phyloP scores from a whole-genome alignment of 2,888 invertebrate species.

The Dichetophora obliterata region DNA sequence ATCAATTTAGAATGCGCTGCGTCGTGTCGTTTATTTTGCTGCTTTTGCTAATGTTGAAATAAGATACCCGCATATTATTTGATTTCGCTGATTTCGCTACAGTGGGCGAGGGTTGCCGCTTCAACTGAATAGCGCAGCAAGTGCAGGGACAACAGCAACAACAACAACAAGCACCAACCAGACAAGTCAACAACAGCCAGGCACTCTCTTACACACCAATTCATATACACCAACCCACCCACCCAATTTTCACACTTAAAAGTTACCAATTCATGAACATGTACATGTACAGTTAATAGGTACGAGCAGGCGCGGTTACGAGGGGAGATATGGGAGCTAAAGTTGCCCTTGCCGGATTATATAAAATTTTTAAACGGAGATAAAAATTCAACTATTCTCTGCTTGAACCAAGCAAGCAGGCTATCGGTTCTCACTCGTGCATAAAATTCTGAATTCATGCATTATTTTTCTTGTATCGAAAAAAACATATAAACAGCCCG shows the following conservation, averaged over 20 bases:
- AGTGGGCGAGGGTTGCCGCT: background rate
- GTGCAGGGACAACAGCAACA: background rate
- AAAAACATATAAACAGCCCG: too few species aligned
- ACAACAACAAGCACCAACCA: background rate
- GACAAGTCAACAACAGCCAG: background rate
- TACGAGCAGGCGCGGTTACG: too few species aligned
- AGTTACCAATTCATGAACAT: too few species aligned
- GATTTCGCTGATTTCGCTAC: slow-evolving; percentile 43
- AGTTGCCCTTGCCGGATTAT: too few species aligned
- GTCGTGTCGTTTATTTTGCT: background rate
- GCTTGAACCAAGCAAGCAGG: too few species aligned
- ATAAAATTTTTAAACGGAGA: too few species aligned
- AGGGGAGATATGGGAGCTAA: too few species aligned
- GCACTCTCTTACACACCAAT: background rate
- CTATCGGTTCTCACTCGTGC: too few species aligned
- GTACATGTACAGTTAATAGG: background rate
- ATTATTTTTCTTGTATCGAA: too few species aligned
- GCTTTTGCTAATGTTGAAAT: slow-evolving; percentile 32
- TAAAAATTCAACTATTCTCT: too few species aligned
- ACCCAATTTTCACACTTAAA: background rate
- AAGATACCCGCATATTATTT: slow-evolving; percentile 46
- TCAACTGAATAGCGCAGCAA: background rate
- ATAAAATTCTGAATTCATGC: too few species aligned
- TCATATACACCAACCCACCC: background rate
- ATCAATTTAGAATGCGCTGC: slow-evolving; percentile 9